Evolutionary conservation across 2,888 invertebrate species (phyloP), one percentile per base, ranked within the genome.

Genomic region (Leptogaster cylindrica): DNA sequence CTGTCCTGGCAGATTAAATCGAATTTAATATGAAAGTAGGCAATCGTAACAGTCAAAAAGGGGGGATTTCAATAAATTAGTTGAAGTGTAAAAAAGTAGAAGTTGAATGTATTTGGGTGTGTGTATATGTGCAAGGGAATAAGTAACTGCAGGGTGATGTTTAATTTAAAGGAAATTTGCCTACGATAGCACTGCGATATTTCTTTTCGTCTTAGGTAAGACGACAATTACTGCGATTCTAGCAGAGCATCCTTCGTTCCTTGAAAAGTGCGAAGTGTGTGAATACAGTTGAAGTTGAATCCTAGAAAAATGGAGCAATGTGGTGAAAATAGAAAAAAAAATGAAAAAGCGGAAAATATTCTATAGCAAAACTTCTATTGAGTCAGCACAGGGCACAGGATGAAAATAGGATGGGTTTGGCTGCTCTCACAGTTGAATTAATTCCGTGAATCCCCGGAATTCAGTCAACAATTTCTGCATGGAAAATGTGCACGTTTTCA

Each of bases 1-100:
- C 46, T 63, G 44, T 31, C 44, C 31, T 16, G 46, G 18, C 39
- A 46, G 46, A 63, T 63, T 63, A 63, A 63, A 63, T 63, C 63
- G 63, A 63, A 63, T 63, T 63, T 63, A 63, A 63, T 63, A 63
- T 20, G 46, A 31, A 36, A 58, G 58, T 58, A 58, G 58, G 58
- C 58, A 58, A 58, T 58, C 41, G 39, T 58, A 58, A 20, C 23
- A 58, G 58, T 58, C 58, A 58, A 58, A 58, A 27, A 58, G 39
- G 58, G 36, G 41, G n/a, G n/a, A n/a, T n/a, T 58, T 41, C 58
- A 58, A 58, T 58, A 58, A 58, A 58, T 58, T 58, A 58, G 58
- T 58, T 14, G 25, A 41, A 20, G 41, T 7, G 16, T 39, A 39
- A 58, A 58, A 58, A 58, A 39, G 12, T 12, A n/a, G n/a, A n/a